These are phyloP conservation scores for Harlomillsia oculata DNA, from an alignment of 1,140 invertebrate species.

Conservation along the genomic window DNA sequence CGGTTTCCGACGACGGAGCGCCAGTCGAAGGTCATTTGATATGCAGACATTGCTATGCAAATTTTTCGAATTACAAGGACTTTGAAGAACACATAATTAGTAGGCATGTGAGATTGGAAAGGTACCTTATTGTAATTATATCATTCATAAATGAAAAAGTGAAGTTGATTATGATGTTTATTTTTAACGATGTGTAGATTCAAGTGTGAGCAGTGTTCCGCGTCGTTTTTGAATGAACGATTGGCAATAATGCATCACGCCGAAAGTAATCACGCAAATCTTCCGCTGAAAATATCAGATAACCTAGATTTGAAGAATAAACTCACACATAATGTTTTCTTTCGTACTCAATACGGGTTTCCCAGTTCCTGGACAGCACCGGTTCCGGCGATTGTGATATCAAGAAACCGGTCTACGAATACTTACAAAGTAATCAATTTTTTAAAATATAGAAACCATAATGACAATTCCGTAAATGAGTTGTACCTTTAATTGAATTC, in stretches of 20 bases:
- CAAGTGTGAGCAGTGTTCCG: slow-evolving; percentile 41
- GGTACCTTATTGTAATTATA: slow-evolving; percentile 9
- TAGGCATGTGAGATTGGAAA: slow-evolving; percentile 37
- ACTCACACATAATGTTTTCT: slow-evolving; percentile 20
- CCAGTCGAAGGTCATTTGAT: neutral
- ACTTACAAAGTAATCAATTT: neutral
- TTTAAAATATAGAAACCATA: neutral
- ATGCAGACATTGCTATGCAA: slow-evolving; percentile 42
- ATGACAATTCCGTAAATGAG: neutral
- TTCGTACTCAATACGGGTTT: slow-evolving; percentile 17
- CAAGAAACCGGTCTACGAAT: neutral
- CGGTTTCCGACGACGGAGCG: neutral
- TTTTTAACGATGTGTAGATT: slow-evolving; percentile 20
- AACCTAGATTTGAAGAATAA: slow-evolving; percentile 13
- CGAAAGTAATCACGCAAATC: slow-evolving; percentile 12
- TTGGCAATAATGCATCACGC: slow-evolving; percentile 13
- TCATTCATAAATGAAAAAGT: slow-evolving; percentile 5
- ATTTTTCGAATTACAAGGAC: slow-evolving; percentile 38
- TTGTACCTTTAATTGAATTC: neutral
- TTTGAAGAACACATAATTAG: slow-evolving; percentile 42
- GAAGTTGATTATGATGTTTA: neutral
- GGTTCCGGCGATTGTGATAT: neutral
- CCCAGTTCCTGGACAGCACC: slow-evolving; percentile 3
- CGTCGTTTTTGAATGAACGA: slow-evolving; percentile 21
- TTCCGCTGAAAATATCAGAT: neutral